These are phyloP conservation scores for Semaprochilodus insignis DNA, from an alignment of 2,797 vertebrate species.

Conservation along the genomic window DNA sequence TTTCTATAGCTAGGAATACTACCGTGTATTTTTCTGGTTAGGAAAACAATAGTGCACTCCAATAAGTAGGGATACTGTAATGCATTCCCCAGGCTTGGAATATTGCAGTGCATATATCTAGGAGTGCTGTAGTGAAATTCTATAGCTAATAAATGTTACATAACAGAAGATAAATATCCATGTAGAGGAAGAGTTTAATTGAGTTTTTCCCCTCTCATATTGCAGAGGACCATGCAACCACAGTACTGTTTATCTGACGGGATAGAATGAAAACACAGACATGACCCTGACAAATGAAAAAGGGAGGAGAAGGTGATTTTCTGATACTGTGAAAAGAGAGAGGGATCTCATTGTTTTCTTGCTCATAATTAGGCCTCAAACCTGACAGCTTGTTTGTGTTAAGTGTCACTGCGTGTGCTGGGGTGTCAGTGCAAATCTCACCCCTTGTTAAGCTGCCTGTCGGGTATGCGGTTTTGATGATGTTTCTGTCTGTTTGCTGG, in stretches of 20 bases:
- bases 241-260: slow-evolving; percentile 21
- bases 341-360: slow-evolving; percentile 29
- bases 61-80: not conserved
- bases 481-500: slow-evolving; percentile 26
- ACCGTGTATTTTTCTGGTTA: not conserved
- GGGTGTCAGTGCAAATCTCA: slow-evolving; percentile 29
- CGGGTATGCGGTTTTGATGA: slow-evolving; percentile 33
- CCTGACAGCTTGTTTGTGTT: slow-evolving; percentile 48
- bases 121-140: too few species aligned
- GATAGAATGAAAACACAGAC: slow-evolving; percentile 31
- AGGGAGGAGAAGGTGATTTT: slow-evolving; percentile 34
- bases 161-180: slow-evolving; percentile 32
- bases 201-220: slow-evolving; percentile 25
- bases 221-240: not conserved
- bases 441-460: slow-evolving; percentile 41
- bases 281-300: slow-evolving; percentile 37
- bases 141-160: not conserved
- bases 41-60: not conserved
- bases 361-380: slow-evolving; percentile 46
- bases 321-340: not conserved
- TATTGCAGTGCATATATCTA: not conserved
- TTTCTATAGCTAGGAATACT: not conserved
- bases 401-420: slow-evolving; percentile 14
- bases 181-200: slow-evolving; percentile 44
- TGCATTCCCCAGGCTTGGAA: not conserved